Conservation (phyloP, 2,888 invertebrate species). For the Ectemnius cavifrons region DNA sequence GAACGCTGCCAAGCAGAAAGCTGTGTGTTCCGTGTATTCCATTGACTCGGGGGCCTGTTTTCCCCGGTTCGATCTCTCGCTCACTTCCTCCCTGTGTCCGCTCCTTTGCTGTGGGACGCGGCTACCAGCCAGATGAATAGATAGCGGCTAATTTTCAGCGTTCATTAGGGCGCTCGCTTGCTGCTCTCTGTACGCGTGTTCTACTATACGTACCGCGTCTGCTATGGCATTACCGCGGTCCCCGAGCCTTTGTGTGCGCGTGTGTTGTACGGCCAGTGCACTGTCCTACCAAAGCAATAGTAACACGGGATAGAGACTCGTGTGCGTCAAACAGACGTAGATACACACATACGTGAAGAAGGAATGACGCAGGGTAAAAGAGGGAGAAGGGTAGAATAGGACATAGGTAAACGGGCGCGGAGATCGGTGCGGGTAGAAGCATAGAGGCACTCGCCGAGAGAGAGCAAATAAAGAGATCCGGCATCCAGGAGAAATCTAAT, state of each 20-base stretch:
- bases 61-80: too few species aligned
- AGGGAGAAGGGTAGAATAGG: slow-evolving; percentile 23
- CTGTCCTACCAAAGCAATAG: too few species aligned
- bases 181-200: slow-evolving; percentile 50
- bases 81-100: slow-evolving; percentile 6
- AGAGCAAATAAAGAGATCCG: slow-evolving; percentile 65
- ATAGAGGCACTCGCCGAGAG: slow-evolving; percentile 57
- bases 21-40: slow-evolving; percentile 44
- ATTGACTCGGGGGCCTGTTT: too few species aligned
- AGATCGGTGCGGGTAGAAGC: slow-evolving; percentile 61
- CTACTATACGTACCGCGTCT: slow-evolving; percentile 1
- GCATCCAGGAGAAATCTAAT: slow-evolving; percentile 65
- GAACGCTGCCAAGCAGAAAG: slow-evolving; percentile 29
- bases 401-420: slow-evolving; percentile 39
- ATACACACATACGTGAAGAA: not conserved
- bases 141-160: slow-evolving; percentile 70
- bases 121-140: slow-evolving; percentile 68
- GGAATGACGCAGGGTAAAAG: not conserved
- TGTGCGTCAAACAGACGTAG: slow-evolving; percentile 7
- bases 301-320: too few species aligned
- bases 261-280: not conserved
- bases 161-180: slow-evolving; percentile 63
- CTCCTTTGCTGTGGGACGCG: slow-evolving; percentile 57
- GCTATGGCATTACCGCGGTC: too few species aligned
- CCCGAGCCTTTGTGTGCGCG: not conserved